phyloP scores from a whole-genome alignment of 2,113 vertebrate species.

The Clarias gariepinus region DNA sequence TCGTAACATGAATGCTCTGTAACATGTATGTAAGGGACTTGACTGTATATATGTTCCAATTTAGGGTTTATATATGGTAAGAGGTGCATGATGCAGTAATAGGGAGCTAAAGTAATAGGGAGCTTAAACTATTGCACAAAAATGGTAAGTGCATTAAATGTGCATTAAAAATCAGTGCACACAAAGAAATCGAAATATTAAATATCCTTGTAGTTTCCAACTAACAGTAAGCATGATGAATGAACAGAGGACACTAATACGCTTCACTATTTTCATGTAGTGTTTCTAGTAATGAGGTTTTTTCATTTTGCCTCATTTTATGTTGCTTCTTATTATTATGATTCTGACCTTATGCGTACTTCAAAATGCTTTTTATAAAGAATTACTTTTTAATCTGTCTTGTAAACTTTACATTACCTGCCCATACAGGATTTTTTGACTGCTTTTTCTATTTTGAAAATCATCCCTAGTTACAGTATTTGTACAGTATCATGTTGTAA shows the following conservation, averaged over 20 bases:
- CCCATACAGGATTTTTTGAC: not conserved
- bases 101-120: not conserved
- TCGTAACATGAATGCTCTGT: too few species aligned
- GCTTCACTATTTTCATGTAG: too few species aligned
- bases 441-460: conserved; percentile 28
- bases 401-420: not conserved
- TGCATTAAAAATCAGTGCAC: not conserved
- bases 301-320: not conserved
- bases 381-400: not conserved
- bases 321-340: too few species aligned
- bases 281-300: not conserved
- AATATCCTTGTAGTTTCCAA: not conserved
- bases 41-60: not conserved
- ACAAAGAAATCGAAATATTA: not conserved
- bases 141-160: not conserved
- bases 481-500: conserved; percentile 28
- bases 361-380: not conserved
- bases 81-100: too few species aligned
- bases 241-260: not conserved
- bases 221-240: not conserved
- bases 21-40: too few species aligned
- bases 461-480: conserved; percentile 38
- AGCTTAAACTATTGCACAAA: not conserved
- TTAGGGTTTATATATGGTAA: not conserved
- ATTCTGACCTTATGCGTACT: not conserved